Conservation (phyloP, 2,797 vertebrate genomes). For the Lemur catta region DNA sequence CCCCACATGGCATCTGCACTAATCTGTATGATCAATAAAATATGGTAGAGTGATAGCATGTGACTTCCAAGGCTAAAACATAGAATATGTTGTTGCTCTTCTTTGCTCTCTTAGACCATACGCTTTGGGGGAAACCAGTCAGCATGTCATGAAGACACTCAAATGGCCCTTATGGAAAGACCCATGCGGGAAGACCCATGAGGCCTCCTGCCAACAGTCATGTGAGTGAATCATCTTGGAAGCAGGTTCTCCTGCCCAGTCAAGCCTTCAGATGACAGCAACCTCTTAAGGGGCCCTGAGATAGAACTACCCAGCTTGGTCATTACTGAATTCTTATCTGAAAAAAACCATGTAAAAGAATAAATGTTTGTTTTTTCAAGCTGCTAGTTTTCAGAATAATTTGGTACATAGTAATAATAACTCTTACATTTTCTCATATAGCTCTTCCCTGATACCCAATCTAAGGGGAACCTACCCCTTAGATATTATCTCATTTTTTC, state of each 20-base stretch:
- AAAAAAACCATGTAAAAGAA: neutral
- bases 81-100: neutral
- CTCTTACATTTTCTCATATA: neutral
- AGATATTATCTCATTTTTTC: neutral
- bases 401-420: neutral
- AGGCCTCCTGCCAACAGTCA: fast-evolving
- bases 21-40: neutral
- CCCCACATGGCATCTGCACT: neutral
- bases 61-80: neutral
- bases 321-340: neutral
- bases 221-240: neutral
- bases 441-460: neutral
- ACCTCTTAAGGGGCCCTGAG: neutral
- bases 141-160: neutral
- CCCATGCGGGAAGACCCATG: neutral
- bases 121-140: neutral
- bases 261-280: neutral
- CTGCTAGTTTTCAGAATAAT: neutral
- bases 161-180: neutral
- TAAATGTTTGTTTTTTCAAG: neutral
- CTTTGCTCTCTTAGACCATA: neutral
- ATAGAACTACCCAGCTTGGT: neutral
- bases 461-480: neutral
- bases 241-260: neutral
- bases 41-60: neutral